Base-by-base conservation (phyloP, 2,113 vertebrate genomes). In the Tursiops truncatus region DNA sequence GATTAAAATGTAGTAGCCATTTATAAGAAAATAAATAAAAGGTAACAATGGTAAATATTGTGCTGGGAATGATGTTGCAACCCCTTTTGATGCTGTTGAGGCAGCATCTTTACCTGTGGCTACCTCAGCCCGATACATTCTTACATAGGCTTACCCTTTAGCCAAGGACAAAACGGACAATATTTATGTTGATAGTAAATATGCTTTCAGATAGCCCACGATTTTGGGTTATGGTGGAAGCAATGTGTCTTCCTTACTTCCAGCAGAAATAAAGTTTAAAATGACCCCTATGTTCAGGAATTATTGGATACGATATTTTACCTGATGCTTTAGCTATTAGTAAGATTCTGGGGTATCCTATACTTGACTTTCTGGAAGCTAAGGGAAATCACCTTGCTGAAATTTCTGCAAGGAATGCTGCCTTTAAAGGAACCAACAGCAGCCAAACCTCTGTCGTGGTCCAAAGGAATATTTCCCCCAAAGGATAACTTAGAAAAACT, bases 1-100 rank as follows among this genome's bases (percentile, higher is more conserved):
- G 65, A 79, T 94, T 92, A 67, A 73, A 92, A 79, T 83, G 1
- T 68, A 94, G 26, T 9, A 85, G 70, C 20, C 38, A 87, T 96
- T 87, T 25, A 82, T 93, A 81, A 80, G 2, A 38, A 71, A 71
- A 71, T 1, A 53, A 77, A 47, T 53, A 50, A 77, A 77, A 33
- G 31, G 28, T 53, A n/a, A 36, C 53, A 38, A 1, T 25, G 21
- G 53, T 80, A 38, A 36, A 56, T 26, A 58, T 9, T 80, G n/a
- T 38, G 33, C 53, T 38, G 77, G 77, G 21, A 36, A 36, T 9
- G 53, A n/a, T 26, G 26, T 6, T 58, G n/a, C 77, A 58, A 38
- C 33, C 58, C 13, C 21, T 80, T 36, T 17, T 80, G 53, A 36
- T 26, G 21, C 6, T 80, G 21, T 17, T 38, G 23, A 36, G 77